Conservation (phyloP, 2,113 vertebrate genomes). For the Probosciger aterrimus region DNA sequence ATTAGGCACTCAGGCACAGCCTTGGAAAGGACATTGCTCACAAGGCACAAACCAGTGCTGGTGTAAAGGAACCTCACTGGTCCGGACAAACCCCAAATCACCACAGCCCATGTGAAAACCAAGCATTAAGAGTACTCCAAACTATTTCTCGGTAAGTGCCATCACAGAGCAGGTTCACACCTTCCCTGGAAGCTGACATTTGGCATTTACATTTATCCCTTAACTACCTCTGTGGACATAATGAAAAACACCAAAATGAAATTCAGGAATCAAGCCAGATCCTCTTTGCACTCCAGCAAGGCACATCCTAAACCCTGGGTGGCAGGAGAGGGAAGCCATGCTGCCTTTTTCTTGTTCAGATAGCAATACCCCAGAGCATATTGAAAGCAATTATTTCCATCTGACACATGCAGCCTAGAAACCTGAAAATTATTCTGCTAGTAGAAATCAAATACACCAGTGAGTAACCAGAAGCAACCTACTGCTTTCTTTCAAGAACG, state of each 20-base stretch:
- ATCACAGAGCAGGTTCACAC: neutral
- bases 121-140: neutral
- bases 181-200: neutral
- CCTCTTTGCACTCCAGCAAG: neutral
- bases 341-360: neutral
- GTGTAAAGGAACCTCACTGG: neutral
- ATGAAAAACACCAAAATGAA: neutral
- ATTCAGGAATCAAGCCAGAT: neutral
- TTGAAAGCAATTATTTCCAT: slow-evolving; percentile 16
- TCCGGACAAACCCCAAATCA: rapidly evolving
- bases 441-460: slow-evolving; percentile 51
- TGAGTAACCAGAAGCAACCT: slow-evolving; percentile 61
- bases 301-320: neutral
- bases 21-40: neutral
- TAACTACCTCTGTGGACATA: neutral
- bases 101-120: neutral
- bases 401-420: neutral
- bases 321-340: neutral
- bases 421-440: slow-evolving; percentile 49
- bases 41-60: neutral
- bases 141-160: neutral
- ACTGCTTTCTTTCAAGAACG: slow-evolving; percentile 56
- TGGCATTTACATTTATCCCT: neutral
- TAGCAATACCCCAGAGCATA: neutral
- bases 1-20: neutral